Percentiles rank a stretch among this genome's conserved stretches.
Conservation (phyloP, 2,113 vertebrate species). For the Crocuta crocuta region DNA sequence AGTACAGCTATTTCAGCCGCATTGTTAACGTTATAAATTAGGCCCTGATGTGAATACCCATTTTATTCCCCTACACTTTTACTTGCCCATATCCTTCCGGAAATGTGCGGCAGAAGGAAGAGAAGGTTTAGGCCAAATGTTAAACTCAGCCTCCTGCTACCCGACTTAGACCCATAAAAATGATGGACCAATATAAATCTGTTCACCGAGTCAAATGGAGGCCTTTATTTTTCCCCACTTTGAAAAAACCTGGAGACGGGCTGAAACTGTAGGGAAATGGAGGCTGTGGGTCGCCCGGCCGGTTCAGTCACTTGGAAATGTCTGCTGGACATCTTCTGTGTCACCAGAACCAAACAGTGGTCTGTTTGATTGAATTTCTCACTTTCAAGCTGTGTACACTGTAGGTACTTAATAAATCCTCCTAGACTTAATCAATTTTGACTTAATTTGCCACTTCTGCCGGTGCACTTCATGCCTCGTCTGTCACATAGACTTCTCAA, state of each 20-base stretch:
- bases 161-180: neutral
- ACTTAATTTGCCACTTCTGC: neutral
- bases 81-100: neutral
- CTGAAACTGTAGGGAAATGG: neutral
- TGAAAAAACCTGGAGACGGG: neutral
- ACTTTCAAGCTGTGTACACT: neutral
- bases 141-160: neutral
- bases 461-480: rapidly evolving
- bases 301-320: neutral
- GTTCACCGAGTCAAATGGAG: neutral
- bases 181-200: neutral
- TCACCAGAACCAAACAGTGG: neutral
- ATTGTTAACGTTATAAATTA: constrained; percentile 29
- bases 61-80: neutral
- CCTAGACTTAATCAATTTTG: neutral
- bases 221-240: neutral
- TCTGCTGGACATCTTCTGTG: neutral
- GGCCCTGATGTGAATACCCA: constrained; percentile 20
- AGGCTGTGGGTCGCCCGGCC: neutral
- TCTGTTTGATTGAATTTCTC: neutral
- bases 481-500: neutral
- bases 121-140: neutral
- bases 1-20: neutral
- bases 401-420: neutral
- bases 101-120: constrained; percentile 10